Conservation (phyloP, 2,797 vertebrate species). For the Chelon auratus region DNA sequence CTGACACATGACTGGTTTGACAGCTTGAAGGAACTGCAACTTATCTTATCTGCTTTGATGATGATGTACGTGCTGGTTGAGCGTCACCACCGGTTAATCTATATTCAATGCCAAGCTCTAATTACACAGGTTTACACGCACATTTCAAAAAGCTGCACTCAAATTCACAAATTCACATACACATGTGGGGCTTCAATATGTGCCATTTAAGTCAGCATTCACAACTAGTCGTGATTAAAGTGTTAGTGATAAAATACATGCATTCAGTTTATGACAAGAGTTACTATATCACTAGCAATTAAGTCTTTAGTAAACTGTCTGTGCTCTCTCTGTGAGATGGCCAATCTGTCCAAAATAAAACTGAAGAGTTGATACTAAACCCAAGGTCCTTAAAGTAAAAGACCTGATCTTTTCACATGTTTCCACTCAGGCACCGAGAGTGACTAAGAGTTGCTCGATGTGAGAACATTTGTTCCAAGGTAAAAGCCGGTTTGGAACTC, state of each 20-base stretch:
- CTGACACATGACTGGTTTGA: slow-evolving; percentile 11
- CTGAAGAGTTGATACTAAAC: background rate
- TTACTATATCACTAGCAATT: slow-evolving; percentile 6
- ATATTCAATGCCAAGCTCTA: background rate
- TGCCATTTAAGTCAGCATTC: background rate
- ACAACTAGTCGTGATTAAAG: background rate
- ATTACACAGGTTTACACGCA: slow-evolving; percentile 13
- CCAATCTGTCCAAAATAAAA: background rate
- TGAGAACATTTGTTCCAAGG: no score
- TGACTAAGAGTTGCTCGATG: no score
- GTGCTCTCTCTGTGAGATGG: background rate
- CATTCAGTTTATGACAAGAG: background rate
- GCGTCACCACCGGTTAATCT: slow-evolving; percentile 7
- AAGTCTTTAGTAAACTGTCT: background rate
- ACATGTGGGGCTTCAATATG: background rate
- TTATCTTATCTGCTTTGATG: slow-evolving; percentile 9
- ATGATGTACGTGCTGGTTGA: slow-evolving; percentile 2
- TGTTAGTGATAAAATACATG: background rate
- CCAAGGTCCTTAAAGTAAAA: background rate
- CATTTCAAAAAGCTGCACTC: background rate
- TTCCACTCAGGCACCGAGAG: no score
- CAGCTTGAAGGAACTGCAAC: background rate
- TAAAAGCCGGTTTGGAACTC: background rate
- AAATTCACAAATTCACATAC: background rate
- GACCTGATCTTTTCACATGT: background rate